A percentile compares a stretch with the other conserved stretches of the same genome.
Evolutionary conservation across 37 sponge, comb jelly and placozoan species (phyloP).

Genomic region (Haliclona indistincta): DNA sequence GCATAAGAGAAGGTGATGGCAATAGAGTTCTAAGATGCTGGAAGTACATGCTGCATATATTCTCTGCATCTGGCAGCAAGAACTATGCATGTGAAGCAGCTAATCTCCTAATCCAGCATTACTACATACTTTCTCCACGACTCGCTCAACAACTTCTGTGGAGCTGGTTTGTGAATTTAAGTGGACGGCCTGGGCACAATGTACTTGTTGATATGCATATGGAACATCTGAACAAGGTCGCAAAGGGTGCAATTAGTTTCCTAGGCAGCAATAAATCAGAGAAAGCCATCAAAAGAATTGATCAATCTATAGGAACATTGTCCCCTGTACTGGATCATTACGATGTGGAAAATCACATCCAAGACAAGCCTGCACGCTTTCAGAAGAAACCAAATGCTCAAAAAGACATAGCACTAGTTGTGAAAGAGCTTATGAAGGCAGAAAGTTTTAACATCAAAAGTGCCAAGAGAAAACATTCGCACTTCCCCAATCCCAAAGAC

Average conservation of each 20-base stretch:
- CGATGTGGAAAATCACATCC: background rate
- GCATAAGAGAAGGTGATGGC: constrained; percentile 36
- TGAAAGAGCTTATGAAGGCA: no score
- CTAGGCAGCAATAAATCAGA: constrained; percentile 20
- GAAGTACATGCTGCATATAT: constrained; percentile 16
- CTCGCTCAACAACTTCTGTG: constrained; percentile 27
- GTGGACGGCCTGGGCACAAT: constrained; percentile 5
- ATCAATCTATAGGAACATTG: constrained; percentile 5
- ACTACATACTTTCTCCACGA: constrained; percentile 6
- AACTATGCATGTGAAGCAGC: constrained; percentile 28
- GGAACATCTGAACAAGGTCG: background rate
- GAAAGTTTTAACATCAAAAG: no score
- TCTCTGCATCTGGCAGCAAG: background rate
- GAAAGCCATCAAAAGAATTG: constrained; percentile 1
- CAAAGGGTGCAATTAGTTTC: background rate
- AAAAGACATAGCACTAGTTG: background rate
- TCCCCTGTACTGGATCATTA: background rate
- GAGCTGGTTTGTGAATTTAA: constrained; percentile 24
- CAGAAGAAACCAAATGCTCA: background rate
- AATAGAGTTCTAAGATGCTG: constrained; percentile 7
- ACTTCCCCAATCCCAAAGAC: no score
- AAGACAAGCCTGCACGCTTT: background rate
- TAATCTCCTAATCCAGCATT: constrained; percentile 1
- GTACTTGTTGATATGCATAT: constrained; percentile 23
- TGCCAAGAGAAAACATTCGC: no score